Conservation (phyloP, 2,888 invertebrate genomes). For the Hypercompe scribonia region DNA sequence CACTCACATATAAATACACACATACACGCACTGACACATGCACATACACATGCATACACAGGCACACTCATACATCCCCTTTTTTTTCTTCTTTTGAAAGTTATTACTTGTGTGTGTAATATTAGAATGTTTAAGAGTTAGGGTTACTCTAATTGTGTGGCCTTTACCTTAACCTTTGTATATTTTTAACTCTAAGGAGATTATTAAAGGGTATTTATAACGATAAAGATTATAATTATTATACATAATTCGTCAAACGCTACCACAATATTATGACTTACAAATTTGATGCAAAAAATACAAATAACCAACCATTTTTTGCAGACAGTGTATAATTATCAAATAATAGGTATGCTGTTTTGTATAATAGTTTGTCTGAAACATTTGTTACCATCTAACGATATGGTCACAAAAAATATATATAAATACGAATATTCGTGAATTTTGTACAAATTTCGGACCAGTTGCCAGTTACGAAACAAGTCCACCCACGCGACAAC, state of each 20-base stretch:
- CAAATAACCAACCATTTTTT: conserved; percentile 6
- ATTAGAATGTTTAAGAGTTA: too few relatives aligned
- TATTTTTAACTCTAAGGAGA: too few relatives aligned
- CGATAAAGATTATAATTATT: too few relatives aligned
- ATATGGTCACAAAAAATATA: conserved; percentile 13
- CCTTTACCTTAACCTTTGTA: too few relatives aligned
- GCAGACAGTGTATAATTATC: conserved; percentile 7
- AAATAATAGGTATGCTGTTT: conserved; percentile 7
- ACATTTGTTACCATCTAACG: neutral
- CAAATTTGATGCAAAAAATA: conserved; percentile 6
- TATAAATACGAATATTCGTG: conserved; percentile 19
- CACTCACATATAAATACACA: too few relatives aligned
- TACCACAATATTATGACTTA: conserved; percentile 4
- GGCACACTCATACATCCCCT: too few relatives aligned
- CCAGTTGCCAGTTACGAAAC: conserved; percentile 32
- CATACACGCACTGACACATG: too few relatives aligned
- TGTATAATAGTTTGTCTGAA: neutral
- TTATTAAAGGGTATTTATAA: too few relatives aligned
- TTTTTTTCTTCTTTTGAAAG: too few relatives aligned
- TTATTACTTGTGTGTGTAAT: too few relatives aligned
- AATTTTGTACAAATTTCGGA: conserved; percentile 27
- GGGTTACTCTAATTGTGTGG: too few relatives aligned
- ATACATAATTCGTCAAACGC: neutral
- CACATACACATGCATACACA: too few relatives aligned
- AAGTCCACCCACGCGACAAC: conserved; percentile 43